Evolutionary conservation across 2,888 invertebrate species (phyloP).

Genomic region (Chorisops tibialis): DNA sequence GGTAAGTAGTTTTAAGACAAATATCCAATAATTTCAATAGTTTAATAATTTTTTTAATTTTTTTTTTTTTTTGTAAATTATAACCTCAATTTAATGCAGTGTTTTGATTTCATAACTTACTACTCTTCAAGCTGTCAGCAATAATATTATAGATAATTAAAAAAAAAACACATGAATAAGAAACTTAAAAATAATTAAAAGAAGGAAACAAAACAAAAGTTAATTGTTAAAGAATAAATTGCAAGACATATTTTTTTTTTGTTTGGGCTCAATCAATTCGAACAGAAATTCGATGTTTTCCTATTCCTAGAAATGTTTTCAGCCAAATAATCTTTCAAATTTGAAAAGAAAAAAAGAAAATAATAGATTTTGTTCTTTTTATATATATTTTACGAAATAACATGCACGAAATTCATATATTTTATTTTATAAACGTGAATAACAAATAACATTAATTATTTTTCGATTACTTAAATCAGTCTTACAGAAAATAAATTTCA

Average conservation of each 20-base stretch:
- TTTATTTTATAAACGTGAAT: neutral
- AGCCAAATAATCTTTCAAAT: neutral
- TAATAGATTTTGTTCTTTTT: neutral
- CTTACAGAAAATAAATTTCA: slow-evolving; percentile 18
- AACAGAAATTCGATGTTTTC: too few species aligned
- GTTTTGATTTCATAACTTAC: too few species aligned
- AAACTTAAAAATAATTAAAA: slow-evolving; percentile 11
- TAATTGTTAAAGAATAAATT: neutral
- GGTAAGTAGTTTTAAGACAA: too few species aligned
- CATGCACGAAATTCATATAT: slow-evolving; percentile 5
- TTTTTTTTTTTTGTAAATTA: too few species aligned
- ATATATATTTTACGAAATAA: neutral
- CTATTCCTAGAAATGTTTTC: neutral
- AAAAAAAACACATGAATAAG: neutral
- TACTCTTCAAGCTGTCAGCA: too few species aligned
- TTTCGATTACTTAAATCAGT: slow-evolving; percentile 22
- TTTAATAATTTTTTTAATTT: too few species aligned
- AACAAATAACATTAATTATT: neutral
- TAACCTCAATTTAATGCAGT: too few species aligned
- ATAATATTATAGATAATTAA: too few species aligned
- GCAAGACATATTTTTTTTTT: neutral
- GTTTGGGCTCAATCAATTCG: too few species aligned
- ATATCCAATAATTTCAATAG: too few species aligned
- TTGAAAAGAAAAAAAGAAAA: too few species aligned
- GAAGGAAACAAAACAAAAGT: slow-evolving; percentile 23